Evolutionary conservation across 2,888 invertebrate species (phyloP), one percentile per base, ranked within the genome.

Genomic region (Spatulosminthurus flaviceps): DNA sequence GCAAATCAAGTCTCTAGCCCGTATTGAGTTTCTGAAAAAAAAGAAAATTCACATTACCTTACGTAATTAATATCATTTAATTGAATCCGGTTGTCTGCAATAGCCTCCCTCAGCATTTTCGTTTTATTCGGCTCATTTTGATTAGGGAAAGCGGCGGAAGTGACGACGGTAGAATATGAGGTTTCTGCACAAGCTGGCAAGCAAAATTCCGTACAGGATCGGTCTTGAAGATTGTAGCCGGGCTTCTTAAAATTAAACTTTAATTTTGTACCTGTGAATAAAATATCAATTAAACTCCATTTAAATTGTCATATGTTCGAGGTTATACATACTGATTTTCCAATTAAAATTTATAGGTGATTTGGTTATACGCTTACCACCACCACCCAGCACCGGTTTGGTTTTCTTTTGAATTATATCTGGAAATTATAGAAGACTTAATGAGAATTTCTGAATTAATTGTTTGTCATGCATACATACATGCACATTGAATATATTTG

Each of bases 161-260:
- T 82, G n/a, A 83, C 79, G 0, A 80, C 78, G 24, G 82, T 80
- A 22, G 81, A 80, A 71, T 84, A 85, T 28, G 82, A 82, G 0
- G 85, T 85, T 60, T 85, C 85, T 66, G 82, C 82, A 66, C 85
- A 85, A 13, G 84, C 84, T 0, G 85, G 85, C 4, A 85, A 64
- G 51, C 81, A 81, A n/a, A 72, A 76, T 24, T 81, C 81, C 11
- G 77, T 75, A 26, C 81, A 81, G 43, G 66, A 79, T 24, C 75
- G 75, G 13, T 79, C 78, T 16, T 81, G 75, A 11, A 74, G 66
- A 7, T 21, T 41, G 29, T 81, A 72, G 21, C 67, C 69, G n/a
- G 42, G 70, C 1, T 81, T 70, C 26, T 81, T 82, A 72, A 84
- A 84, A 7, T 82, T 77, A 43, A 84, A 84, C 1, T 80, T 43